Base-by-base conservation (phyloP, 2,888 invertebrate genomes). In the Mechanitis mazaeus region DNA sequence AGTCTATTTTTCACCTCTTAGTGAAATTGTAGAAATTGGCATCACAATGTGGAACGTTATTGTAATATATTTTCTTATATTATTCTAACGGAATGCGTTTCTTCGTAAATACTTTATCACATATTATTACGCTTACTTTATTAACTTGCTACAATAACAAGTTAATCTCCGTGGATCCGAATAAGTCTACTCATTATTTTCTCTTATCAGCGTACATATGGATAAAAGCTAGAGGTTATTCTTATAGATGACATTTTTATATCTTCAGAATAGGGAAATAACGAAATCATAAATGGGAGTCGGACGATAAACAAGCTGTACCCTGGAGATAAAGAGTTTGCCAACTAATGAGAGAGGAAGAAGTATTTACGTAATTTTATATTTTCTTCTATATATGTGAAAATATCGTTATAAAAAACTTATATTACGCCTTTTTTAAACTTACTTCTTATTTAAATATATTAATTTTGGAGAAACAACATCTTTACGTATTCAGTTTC, bases 221-320 rank as follows among this genome's bases (percentile, higher is more conserved):
- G 67, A 87, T 85, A 84, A 85, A 85, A 79, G 80, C 76, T 70
- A 72, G 76, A 71, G 83, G 78, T 83, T 84, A 85, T 84, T 84
- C 81, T 80, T 77, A 77, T 77, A 77, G 84, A 86, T 82, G 87
- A 84, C 85, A 80, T 87, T 87, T 87, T 87, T 87, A 87, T 86
- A 84, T 86, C 80, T 80, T 80, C 80, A 78, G 82, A 88, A 87
- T 87, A 87, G 84, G 84, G 79, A 87, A 87, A 87, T 88, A 87
- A 87, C 83, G 85, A 85, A 87, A 79, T 84, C 85, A 84, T 87
- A 87, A 85, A 87, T 84, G 84, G 77, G 74, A 84, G 79, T 85
- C 72, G 78, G 81, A 81, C 84, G 83, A 87, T 87, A 87, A 87
- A 88, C 85, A 87, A 85, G 83, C 83, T 80, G 77, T 80, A 79